Base-by-base conservation (phyloP, 2,888 invertebrate genomes). In the Drosophila pullipes region DNA sequence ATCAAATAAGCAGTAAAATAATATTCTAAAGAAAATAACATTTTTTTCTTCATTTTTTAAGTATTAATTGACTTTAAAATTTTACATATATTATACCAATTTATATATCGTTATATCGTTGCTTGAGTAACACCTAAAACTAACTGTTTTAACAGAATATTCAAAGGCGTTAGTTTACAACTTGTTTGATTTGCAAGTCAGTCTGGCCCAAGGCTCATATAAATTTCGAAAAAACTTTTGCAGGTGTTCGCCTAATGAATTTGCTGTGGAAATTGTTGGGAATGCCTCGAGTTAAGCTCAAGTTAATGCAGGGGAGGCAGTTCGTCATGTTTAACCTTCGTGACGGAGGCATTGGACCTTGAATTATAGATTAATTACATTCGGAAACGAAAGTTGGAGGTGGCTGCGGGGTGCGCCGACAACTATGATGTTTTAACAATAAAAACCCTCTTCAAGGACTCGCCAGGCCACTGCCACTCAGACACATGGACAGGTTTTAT, bases 301-400 rank as follows among this genome's bases (percentile, higher is more conserved):
- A 55, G 22, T 30, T 41, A 68, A 69, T 64, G 66, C 58, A 49
- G 44, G 54, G 47, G 54, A 66, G 58, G 47, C 66, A 68, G 69
- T 63, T 76, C 71, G 73, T 78, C 85, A 81, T 65, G 63, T 81
- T 90, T 78, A 85, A 90, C 90, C 85, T 90, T 85, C 85, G 65
- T 74, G 88, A 81, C 73, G 73, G 69, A 67, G 82, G 78, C 74
- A 76, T 70, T 76, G 81, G 83, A 85, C 90, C 88, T 86, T 86
- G 85, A 86, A 86, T 90, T 88, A 82, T 78, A 85, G 76, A 90
- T 88, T 86, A 86, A 86, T 90, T 90, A 90, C 90, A 82, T 78
- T 75, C 76, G 76, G 80, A 84, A 89, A 73, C 57, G 65, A 57
- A 66, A 49, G 55, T 66, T 47, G 41, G 57, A 57, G 63, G 25